A percentile compares a stretch with the other conserved stretches of the same genome.
Evolutionary conservation across 2,888 invertebrate species (phyloP).

Genomic region (Dynastes grantii): DNA sequence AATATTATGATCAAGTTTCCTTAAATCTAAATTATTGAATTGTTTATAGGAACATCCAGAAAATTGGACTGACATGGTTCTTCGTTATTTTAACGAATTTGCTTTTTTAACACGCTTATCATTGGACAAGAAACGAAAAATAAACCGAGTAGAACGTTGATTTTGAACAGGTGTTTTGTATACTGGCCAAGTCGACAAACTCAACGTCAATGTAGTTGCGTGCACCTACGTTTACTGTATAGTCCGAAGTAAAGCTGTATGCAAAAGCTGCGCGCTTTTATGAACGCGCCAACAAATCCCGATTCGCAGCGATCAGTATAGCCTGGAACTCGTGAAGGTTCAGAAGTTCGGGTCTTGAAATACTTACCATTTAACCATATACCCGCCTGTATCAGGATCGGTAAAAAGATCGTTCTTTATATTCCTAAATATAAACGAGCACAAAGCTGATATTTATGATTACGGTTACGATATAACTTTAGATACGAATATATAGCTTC

Average conservation of each 20-base stretch:
- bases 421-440: background rate
- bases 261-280: slow-evolving; percentile 45
- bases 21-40: too few relatives aligned
- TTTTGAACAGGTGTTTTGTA: background rate
- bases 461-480: background rate
- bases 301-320: slow-evolving; percentile 38
- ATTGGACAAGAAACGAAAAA: too few relatives aligned
- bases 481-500: slow-evolving; percentile 6
- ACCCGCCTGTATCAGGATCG: background rate
- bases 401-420: background rate
- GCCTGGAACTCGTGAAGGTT: slow-evolving; percentile 28
- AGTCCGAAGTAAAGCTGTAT: slow-evolving; percentile 29
- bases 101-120: too few relatives aligned
- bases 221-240: background rate
- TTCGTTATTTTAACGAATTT: too few relatives aligned
- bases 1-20: too few relatives aligned
- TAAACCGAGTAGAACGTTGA: too few relatives aligned
- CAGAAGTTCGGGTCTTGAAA: slow-evolving; percentile 38
- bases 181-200: background rate
- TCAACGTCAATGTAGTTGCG: slow-evolving; percentile 13
- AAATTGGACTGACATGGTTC: too few relatives aligned
- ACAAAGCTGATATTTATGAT: slow-evolving; percentile 23
- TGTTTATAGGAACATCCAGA: too few relatives aligned
- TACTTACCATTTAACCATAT: background rate
- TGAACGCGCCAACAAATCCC: slow-evolving; percentile 34